phyloP scores from a whole-genome alignment of 2,113 vertebrate genomes.

The Scortum barcoo region DNA sequence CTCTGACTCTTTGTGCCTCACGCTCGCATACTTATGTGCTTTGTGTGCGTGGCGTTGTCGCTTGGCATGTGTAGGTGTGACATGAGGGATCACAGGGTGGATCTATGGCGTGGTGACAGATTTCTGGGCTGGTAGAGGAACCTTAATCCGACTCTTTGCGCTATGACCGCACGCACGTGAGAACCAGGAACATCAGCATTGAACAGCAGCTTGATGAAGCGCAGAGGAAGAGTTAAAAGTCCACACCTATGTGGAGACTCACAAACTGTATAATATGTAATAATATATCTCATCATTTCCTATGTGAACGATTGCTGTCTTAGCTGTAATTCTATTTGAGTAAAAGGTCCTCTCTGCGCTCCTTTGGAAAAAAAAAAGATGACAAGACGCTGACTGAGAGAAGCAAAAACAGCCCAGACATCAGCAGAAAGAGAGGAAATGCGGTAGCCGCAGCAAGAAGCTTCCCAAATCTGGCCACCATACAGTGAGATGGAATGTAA shows the following conservation, averaged over 20 bases:
- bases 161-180: neutral
- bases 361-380: slow-evolving; percentile 8
- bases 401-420: slow-evolving; percentile 60
- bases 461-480: slow-evolving; percentile 74
- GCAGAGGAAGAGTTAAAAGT: neutral
- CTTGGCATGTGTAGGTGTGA: slow-evolving; percentile 38
- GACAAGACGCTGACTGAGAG: slow-evolving; percentile 18
- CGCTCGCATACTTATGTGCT: slow-evolving; percentile 19
- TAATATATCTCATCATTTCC: slow-evolving; percentile 10
- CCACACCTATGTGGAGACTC: neutral
- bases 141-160: slow-evolving; percentile 38
- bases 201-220: neutral
- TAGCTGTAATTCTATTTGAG: neutral
- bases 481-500: slow-evolving; percentile 67
- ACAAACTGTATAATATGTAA: neutral
- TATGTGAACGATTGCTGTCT: neutral
- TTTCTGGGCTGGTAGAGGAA: slow-evolving; percentile 43
- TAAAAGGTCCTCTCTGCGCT: neutral
- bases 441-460: slow-evolving; percentile 54
- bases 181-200: neutral
- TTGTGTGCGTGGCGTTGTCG: slow-evolving; percentile 19
- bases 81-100: slow-evolving; percentile 40
- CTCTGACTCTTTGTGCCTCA: slow-evolving; percentile 5
- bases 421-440: slow-evolving; percentile 76
- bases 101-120: slow-evolving; percentile 48